Evolutionary conservation across 2,888 invertebrate genomes (phyloP).

Genomic region (Cerastis rubricosa): DNA sequence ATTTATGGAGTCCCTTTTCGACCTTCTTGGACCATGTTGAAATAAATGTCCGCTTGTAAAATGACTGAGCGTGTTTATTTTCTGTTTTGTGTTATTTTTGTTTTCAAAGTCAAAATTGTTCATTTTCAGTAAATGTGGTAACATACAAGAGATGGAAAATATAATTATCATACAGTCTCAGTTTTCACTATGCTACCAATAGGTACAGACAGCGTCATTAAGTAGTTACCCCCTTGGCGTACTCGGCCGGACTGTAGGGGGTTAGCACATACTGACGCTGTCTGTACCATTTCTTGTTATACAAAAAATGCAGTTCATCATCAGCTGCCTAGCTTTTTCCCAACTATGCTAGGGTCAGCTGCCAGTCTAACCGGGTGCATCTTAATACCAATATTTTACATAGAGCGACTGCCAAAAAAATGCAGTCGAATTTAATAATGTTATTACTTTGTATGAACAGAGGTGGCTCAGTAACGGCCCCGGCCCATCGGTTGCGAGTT

Average conservation of each 20-base stretch:
- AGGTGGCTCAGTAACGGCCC: background rate
- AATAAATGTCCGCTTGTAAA: conserved; percentile 38
- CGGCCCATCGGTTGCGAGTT: background rate
- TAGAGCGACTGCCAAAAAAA: background rate
- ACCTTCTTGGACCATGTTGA: conserved; percentile 41
- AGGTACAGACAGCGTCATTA: too few species aligned
- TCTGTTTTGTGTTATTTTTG: conserved; percentile 2
- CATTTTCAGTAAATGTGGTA: too few species aligned
- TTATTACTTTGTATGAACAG: background rate
- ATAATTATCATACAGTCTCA: too few species aligned
- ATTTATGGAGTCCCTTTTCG: conserved; percentile 57
- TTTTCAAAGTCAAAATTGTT: too few species aligned
- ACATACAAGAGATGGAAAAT: too few species aligned
- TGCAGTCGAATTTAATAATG: background rate
- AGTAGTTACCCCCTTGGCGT: too few species aligned
- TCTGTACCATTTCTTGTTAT: background rate
- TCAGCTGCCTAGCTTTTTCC: too few species aligned
- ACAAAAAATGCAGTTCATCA: background rate
- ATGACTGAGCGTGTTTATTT: conserved; percentile 30
- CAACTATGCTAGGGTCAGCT: too few species aligned
- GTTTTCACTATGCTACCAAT: background rate
- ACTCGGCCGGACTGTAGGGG: too few species aligned
- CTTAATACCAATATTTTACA: too few species aligned
- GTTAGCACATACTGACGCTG: too few species aligned
- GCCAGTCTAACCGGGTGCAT: too few species aligned